Evolutionary conservation across 2,888 invertebrate species (phyloP).

Genomic region (Beris chalybata): DNA sequence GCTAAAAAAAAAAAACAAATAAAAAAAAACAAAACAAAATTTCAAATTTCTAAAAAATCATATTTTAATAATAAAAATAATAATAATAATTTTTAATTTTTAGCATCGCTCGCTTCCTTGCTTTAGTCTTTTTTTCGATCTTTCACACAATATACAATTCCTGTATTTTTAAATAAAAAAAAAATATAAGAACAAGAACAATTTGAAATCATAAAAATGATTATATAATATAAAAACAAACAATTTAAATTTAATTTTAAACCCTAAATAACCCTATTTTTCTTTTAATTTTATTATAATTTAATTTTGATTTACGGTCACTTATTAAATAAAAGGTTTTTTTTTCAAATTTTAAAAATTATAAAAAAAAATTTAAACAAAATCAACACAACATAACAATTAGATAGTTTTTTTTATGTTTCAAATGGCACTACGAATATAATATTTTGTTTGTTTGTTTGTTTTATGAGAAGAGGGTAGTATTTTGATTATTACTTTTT

Average conservation of each 20-base stretch:
- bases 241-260: constrained; percentile 56
- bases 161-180: too few species aligned
- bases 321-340: constrained; percentile 20
- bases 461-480: too few species aligned
- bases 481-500: too few species aligned
- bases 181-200: constrained; percentile 39
- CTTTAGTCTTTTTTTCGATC: too few species aligned
- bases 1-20: constrained; percentile 34
- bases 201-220: constrained; percentile 44
- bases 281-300: constrained; percentile 30
- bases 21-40: constrained; percentile 37
- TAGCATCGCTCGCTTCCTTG: too few species aligned
- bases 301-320: too few species aligned
- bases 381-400: constrained; percentile 36
- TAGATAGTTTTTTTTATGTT: constrained; percentile 38
- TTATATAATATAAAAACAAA: constrained; percentile 43
- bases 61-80: constrained; percentile 8
- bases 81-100: too few species aligned
- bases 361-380: constrained; percentile 39
- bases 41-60: constrained; percentile 12
- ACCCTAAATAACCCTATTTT: constrained; percentile 46
- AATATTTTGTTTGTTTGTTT: too few species aligned
- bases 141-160: too few species aligned
- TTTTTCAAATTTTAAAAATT: constrained; percentile 35
- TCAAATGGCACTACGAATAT: constrained; percentile 24